Percentiles rank a stretch among this genome's conserved stretches.
These are phyloP conservation scores for Caerostris darwini DNA, from an alignment of 1,140 invertebrate genomes.

Conservation along the genomic window DNA sequence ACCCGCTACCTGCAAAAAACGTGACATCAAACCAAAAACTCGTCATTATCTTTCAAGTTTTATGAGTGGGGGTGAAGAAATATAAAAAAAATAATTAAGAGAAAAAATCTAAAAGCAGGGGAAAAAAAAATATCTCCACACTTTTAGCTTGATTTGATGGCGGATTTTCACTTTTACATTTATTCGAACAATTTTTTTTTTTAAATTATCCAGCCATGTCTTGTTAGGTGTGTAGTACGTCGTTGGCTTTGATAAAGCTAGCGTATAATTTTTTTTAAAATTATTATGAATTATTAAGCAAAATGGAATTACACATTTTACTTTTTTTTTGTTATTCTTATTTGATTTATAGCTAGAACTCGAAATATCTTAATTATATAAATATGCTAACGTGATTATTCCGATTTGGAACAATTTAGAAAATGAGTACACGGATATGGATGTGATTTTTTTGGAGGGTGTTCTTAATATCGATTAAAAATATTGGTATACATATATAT, in stretches of 20 bases:
- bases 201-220: no score
- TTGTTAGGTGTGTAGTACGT: neutral
- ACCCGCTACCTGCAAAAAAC: neutral
- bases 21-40: slow-evolving; percentile 14
- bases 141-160: no score
- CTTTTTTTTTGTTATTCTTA: neutral
- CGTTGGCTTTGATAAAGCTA: neutral
- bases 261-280: neutral
- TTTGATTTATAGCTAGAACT: neutral
- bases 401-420: neutral
- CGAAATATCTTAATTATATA: neutral
- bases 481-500: no score
- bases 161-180: no score
- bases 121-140: no score
- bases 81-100: no score
- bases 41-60: no score
- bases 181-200: no score
- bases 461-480: no score
- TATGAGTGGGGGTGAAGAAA: no score
- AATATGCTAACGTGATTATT: neutral
- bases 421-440: neutral
- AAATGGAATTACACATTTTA: neutral
- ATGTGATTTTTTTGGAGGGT: no score
- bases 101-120: no score
- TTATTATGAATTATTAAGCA: neutral